phyloP scores from a whole-genome alignment of 2,888 invertebrate species.

The Mythimna albipuncta region DNA sequence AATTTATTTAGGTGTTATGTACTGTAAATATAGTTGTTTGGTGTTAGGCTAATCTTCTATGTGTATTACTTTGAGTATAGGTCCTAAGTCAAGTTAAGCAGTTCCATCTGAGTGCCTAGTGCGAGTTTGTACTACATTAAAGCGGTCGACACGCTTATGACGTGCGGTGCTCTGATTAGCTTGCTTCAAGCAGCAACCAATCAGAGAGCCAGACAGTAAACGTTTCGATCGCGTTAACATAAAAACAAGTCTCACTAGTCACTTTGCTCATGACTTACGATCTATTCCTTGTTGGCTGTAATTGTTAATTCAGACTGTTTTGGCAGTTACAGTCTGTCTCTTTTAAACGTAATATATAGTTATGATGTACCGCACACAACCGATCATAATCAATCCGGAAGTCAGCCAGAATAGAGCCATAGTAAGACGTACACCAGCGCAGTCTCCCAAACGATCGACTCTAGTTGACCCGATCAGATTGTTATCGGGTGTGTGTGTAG shows the following conservation, averaged over 20 bases:
- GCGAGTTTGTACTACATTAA: no score
- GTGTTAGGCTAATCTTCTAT: constrained; percentile 21
- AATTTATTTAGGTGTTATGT: constrained; percentile 36
- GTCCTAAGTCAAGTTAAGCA: constrained; percentile 14
- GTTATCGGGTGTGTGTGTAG: constrained; percentile 15
- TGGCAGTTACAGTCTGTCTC: constrained; percentile 6
- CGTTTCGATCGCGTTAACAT: no score
- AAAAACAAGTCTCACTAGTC: no score
- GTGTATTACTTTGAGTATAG: constrained; percentile 27
- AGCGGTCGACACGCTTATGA: no score
- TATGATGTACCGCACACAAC: background rate
- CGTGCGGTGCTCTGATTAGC: no score
- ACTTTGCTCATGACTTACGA: constrained; percentile 13
- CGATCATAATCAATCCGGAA: background rate
- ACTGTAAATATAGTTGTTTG: constrained; percentile 48
- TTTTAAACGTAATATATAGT: constrained; percentile 25
- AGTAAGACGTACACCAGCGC: background rate
- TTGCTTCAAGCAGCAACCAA: no score
- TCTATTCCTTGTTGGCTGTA: constrained; percentile 18
- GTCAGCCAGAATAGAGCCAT: background rate
- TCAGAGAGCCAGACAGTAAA: no score
- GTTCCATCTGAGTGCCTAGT: background rate
- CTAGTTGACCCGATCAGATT: background rate
- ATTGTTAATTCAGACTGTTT: background rate
- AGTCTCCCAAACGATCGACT: background rate